Base-by-base conservation (phyloP, 2,797 vertebrate genomes). In the Coregonus suidteri region DNA sequence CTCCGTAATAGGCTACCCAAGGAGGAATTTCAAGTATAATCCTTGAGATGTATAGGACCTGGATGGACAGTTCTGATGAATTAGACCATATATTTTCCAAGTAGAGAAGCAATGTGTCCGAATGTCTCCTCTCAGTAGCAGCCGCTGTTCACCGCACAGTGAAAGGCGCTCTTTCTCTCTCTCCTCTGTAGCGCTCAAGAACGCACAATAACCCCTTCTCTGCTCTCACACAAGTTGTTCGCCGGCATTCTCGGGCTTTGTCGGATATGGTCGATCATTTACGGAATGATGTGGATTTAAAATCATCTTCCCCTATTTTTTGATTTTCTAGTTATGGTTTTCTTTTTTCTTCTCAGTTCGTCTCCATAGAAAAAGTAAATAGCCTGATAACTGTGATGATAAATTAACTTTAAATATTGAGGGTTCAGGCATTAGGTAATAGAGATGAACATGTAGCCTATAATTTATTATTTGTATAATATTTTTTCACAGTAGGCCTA, bases 81-180 rank as follows among this genome's bases (percentile, higher is more conserved):
- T 59, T 41, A 35, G 7, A 18, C 34, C n/a, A 62, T 71, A 31
- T 53, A 64, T 64, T 74, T 62, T 62, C 73, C 54, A 74, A 74
- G 56, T 74, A 41, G 0, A 41, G 18, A 54, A 64, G 73, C 4
- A 62, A n/a, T 62, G 54, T 62, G 54, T 62, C 56, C 41, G 70
- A 65, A 76, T 56, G 77, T 83, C 78, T 56, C 30, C 71, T 77
- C 77, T 59, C 74, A 65, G 78, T 34, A 35, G 34, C 56, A 68
- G 73, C 37, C 77, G 74, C 79, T 81, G 76, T 72, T 69, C 51
- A 75, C 74, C 72, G 71, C 73, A 59, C 73, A 75, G 75, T 59
- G 72, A 79, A 47, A 47, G 11, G 11, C 41, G 41, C 41, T 47
- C 41, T 47, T 47, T 47, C 41, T 47, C 9, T 11, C 41, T 47